Evolutionary conservation across 2,888 invertebrate species (phyloP).

Genomic region (Pachydiplax longipennis): DNA sequence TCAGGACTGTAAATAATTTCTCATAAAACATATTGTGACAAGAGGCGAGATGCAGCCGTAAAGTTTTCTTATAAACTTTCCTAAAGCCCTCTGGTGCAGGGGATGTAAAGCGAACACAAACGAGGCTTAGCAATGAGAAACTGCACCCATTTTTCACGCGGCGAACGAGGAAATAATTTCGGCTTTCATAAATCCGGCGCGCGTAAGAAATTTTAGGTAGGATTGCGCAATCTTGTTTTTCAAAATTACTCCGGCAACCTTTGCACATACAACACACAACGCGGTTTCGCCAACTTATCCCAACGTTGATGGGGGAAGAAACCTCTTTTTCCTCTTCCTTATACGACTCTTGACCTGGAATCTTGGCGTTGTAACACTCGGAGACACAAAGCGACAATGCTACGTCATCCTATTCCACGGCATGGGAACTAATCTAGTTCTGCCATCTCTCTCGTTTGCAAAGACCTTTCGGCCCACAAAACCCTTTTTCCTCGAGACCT

Average conservation of each 20-base stretch:
- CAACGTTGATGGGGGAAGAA: background rate
- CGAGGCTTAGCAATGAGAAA: too few species aligned
- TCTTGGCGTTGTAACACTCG: background rate
- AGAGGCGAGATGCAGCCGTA: too few species aligned
- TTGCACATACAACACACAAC: background rate
- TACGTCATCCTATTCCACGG: background rate
- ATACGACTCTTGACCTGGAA: background rate
- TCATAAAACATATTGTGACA: too few species aligned
- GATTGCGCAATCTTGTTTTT: background rate
- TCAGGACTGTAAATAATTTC: too few species aligned
- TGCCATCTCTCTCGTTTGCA: background rate
- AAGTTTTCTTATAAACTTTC: too few species aligned
- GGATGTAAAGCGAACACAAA: too few species aligned
- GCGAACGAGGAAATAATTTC: background rate
- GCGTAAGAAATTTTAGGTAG: background rate
- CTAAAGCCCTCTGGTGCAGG: too few species aligned
- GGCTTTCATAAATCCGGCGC: background rate
- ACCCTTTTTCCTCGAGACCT: background rate
- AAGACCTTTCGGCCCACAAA: background rate
- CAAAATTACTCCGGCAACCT: background rate
- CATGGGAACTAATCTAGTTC: background rate
- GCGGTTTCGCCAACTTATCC: background rate
- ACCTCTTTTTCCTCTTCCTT: background rate
- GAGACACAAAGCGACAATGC: too few species aligned
- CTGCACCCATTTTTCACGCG: too few species aligned